A percentile compares a stretch with the other conserved stretches of the same genome.
Conservation (phyloP, 2,888 invertebrate species). For the Cotesia congregata region DNA sequence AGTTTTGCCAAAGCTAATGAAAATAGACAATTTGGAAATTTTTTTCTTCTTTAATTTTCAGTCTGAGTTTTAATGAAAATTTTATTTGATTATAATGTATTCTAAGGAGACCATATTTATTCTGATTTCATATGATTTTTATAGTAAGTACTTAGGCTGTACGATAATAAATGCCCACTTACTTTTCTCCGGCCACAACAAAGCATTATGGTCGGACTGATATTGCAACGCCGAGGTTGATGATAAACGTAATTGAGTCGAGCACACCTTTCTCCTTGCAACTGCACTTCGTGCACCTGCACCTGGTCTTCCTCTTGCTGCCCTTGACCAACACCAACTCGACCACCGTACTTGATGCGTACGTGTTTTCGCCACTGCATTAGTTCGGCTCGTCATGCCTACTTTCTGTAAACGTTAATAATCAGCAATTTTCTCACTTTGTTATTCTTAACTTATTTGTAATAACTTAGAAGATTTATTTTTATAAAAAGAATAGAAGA, state of each 20-base stretch:
- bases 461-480: neutral
- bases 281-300: constrained; percentile 69
- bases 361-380: constrained; percentile 71
- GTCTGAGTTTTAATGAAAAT: too few species aligned
- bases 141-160: neutral
- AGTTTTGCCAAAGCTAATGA: too few species aligned
- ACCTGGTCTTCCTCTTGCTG: constrained; percentile 62
- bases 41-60: too few species aligned
- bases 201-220: constrained; percentile 91
- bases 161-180: constrained; percentile 65
- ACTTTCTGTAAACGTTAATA: constrained; percentile 56
- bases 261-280: constrained; percentile 59
- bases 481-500: neutral
- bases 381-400: constrained; percentile 70
- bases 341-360: constrained; percentile 71
- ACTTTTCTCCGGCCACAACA: constrained; percentile 97
- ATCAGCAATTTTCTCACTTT: neutral
- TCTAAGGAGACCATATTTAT: too few species aligned
- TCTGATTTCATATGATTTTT: too few species aligned
- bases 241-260: constrained; percentile 56
- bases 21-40: too few species aligned
- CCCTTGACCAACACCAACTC: constrained; percentile 70
- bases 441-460: neutral
- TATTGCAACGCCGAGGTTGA: constrained; percentile 72
- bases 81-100: too few species aligned